phyloP scores from a whole-genome alignment of 2,888 invertebrate species.

The Eubasilissa splendida region DNA sequence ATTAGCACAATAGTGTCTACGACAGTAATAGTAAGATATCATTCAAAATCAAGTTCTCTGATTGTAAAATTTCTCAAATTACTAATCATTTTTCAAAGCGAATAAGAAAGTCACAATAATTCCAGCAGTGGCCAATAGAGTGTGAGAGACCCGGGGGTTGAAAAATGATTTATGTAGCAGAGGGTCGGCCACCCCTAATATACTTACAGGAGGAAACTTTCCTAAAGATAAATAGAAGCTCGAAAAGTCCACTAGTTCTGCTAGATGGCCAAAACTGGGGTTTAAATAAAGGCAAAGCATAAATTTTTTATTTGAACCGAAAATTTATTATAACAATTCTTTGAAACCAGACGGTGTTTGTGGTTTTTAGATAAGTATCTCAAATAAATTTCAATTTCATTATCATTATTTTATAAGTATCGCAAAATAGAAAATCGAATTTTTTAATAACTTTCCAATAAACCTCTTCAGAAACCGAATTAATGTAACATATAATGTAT shows the following conservation, averaged over 20 bases:
- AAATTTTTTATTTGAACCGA: not conserved
- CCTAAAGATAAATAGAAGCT: conserved; percentile 42
- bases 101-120: too few relatives aligned
- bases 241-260: conserved; percentile 19
- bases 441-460: too few relatives aligned
- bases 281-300: conserved; percentile 8
- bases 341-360: conserved; percentile 3
- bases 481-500: too few relatives aligned
- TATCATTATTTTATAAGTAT: too few relatives aligned
- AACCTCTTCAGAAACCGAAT: too few relatives aligned
- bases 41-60: too few relatives aligned
- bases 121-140: not conserved
- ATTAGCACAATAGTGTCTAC: too few relatives aligned
- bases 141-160: conserved; percentile 25
- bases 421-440: too few relatives aligned
- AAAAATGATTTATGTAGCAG: conserved; percentile 46
- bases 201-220: conserved; percentile 29
- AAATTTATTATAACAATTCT: conserved; percentile 8
- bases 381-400: too few relatives aligned
- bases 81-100: too few relatives aligned
- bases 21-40: too few relatives aligned
- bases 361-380: not conserved
- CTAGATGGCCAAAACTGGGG: conserved; percentile 4
- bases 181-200: conserved; percentile 26
- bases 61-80: too few relatives aligned